phyloP scores from a whole-genome alignment of 2,888 invertebrate species.

The Crematogaster levior region DNA sequence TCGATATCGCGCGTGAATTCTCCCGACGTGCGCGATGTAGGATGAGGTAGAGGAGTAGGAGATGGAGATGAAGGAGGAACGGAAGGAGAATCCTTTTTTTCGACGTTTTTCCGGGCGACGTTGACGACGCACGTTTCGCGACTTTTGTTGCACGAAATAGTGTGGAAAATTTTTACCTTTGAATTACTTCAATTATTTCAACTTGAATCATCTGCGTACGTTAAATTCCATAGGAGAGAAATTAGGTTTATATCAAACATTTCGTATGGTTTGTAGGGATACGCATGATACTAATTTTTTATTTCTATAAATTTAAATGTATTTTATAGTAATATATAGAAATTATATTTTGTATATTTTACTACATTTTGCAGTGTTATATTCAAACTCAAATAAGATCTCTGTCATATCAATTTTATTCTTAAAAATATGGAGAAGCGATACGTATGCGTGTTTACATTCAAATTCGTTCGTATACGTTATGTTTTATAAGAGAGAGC shows the following conservation, averaged over 20 bases:
- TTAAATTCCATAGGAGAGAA: not conserved
- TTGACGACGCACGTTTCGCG: constrained; percentile 15
- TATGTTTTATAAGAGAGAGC: too few species aligned
- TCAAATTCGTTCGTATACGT: constrained; percentile 5
- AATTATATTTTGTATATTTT: not conserved
- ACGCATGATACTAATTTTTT: not conserved
- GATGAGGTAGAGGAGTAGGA: not conserved
- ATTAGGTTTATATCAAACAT: not conserved
- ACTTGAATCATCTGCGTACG: not conserved
- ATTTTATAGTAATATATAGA: not conserved
- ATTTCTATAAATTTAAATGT: constrained; percentile 1
- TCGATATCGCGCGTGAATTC: constrained; percentile 81
- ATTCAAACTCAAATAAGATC: not conserved
- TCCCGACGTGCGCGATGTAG: constrained; percentile 53
- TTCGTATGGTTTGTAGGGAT: not conserved
- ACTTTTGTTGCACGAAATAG: constrained; percentile 29
- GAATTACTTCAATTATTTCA: not conserved
- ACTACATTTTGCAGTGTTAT: not conserved
- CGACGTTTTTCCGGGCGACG: not conserved
- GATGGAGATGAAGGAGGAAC: not conserved
- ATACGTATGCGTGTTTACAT: constrained; percentile 3
- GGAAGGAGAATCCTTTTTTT: constrained; percentile 11
- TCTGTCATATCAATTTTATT: not conserved
- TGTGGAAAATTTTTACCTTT: constrained; percentile 5
- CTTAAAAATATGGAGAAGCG: constrained; percentile 5